Conservation (phyloP, 2,113 vertebrate species). For the Sitta europaea region DNA sequence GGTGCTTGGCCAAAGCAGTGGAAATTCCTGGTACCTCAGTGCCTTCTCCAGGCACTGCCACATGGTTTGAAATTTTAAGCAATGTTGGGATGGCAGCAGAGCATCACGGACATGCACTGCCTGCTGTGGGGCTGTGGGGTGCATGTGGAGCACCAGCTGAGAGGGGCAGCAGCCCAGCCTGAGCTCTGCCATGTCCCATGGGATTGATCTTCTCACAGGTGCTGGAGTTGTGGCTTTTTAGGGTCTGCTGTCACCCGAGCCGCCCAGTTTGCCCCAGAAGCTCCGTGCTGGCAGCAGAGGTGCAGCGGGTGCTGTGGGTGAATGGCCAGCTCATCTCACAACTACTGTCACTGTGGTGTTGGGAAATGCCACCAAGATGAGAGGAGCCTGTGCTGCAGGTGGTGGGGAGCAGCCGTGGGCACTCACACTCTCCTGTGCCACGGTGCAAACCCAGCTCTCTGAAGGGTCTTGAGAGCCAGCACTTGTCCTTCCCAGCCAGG, state of each 20-base stretch:
- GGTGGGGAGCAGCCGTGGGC: background rate
- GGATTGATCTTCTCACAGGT: too few species aligned
- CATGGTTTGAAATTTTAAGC: fast-evolving
- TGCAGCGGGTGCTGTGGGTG: background rate
- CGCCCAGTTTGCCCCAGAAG: fast-evolving
- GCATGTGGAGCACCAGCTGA: fast-evolving
- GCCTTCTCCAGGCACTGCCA: background rate
- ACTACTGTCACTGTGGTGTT: background rate
- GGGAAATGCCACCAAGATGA: background rate
- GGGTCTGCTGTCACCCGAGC: background rate
- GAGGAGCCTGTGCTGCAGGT: background rate
- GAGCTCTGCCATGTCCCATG: fast-evolving
- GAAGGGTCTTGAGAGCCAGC: background rate
- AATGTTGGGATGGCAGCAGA: fast-evolving
- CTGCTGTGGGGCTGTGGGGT: fast-evolving
- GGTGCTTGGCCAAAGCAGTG: background rate
- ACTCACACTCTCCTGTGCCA: fast-evolving
- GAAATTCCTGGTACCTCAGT: background rate
- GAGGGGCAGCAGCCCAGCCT: background rate
- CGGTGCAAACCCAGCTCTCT: background rate
- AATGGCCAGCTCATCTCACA: slow-evolving; percentile 27
- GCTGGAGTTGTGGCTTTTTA: background rate
- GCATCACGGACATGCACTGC: background rate
- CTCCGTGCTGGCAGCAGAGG: fast-evolving
- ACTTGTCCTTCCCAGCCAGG: background rate